These are phyloP conservation scores for Felis catus DNA, from an alignment of 2,113 vertebrate species.

Conservation along the genomic window F.catus_Fca126_mat1.0 CM031417.1:104235501-104236000, in stretches of 20 bases:
- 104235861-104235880: not conserved
- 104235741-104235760: not conserved
- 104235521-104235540: slow-evolving; percentile 8
- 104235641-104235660: not conserved
- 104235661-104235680: slow-evolving; percentile 33
- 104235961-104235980: slow-evolving; percentile 10
- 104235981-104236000: not conserved
- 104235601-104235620: not conserved
- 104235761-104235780: not conserved
- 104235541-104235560: not conserved
- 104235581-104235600: slow-evolving; percentile 6
- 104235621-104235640: not conserved
- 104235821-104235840: not conserved
- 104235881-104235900: slow-evolving; percentile 37
- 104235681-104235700: not conserved
- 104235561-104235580: not conserved
- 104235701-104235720: slow-evolving; percentile 2
- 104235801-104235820: not conserved
- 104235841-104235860: not conserved
- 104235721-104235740: not conserved
- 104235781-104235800: slow-evolving; percentile 18
- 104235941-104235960: not conserved
- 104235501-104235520: slow-evolving; percentile 10
- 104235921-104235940: slow-evolving; percentile 31
- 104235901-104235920: slow-evolving; percentile 23